These are phyloP conservation scores for Siniperca obscura DNA, from an alignment of 2,797 vertebrate species.

Conservation along the genomic window DNA sequence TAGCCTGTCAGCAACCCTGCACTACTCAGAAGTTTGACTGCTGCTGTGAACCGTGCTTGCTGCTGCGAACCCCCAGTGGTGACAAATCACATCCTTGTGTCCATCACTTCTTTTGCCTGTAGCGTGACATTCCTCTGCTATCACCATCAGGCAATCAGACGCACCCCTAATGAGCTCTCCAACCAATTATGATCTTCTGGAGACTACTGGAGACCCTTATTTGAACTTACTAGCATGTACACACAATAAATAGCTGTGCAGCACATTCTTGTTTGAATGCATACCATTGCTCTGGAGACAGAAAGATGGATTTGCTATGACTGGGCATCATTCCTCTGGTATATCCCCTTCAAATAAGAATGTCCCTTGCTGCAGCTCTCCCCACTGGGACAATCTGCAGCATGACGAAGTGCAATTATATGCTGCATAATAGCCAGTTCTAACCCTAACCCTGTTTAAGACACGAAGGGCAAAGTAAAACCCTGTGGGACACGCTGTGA, in stretches of 20 bases:
- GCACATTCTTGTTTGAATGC: slow-evolving; percentile 61
- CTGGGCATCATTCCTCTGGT: slow-evolving; percentile 69
- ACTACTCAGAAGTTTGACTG: slow-evolving; percentile 37
- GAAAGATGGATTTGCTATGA: slow-evolving; percentile 77
- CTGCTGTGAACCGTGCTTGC: slow-evolving; percentile 36
- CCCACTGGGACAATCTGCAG: slow-evolving; percentile 77
- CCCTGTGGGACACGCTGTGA: slow-evolving; percentile 70
- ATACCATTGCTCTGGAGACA: slow-evolving; percentile 72
- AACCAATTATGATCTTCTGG: slow-evolving; percentile 66
- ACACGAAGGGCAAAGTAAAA: slow-evolving; percentile 74
- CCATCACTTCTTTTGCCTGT: slow-evolving; percentile 45
- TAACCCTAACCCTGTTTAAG: slow-evolving; percentile 79
- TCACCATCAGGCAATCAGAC: slow-evolving; percentile 51
- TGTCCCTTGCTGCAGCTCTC: slow-evolving; percentile 61
- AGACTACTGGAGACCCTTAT: slow-evolving; percentile 42
- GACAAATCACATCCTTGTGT: slow-evolving; percentile 44
- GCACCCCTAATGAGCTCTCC: slow-evolving; percentile 66
- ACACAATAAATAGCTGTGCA: slow-evolving; percentile 58
- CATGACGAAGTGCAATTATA: slow-evolving; percentile 83
- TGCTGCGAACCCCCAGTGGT: slow-evolving; percentile 45
- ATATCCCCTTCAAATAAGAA: slow-evolving; percentile 72
- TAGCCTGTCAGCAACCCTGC: slow-evolving; percentile 28
- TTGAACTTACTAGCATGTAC: slow-evolving; percentile 50
- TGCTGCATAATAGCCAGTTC: slow-evolving; percentile 80
- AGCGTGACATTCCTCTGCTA: slow-evolving; percentile 31